Conservation (phyloP, 2,888 invertebrate species). For the Rhyacophila evoluta region DNA sequence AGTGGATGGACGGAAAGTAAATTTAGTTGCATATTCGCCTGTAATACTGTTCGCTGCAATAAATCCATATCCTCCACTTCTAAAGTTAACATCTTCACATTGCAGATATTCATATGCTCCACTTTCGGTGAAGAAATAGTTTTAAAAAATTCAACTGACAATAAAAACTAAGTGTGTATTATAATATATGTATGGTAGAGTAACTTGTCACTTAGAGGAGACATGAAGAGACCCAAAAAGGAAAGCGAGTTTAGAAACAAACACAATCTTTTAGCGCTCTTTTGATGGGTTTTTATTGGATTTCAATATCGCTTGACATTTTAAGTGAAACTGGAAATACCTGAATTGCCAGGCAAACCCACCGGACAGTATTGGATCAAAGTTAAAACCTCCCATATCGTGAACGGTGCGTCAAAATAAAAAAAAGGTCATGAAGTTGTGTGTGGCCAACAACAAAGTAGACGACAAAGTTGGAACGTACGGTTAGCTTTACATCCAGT, state of each 20-base stretch:
- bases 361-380: not conserved
- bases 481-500: not conserved
- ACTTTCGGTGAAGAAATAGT: too few relatives aligned
- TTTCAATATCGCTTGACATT: not conserved
- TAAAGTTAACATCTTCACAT: too few relatives aligned
- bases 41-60: too few relatives aligned
- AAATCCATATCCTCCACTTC: too few relatives aligned
- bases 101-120: too few relatives aligned
- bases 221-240: not conserved
- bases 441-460: slow-evolving; percentile 8
- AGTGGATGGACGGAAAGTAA: too few relatives aligned
- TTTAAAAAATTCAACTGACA: too few relatives aligned
- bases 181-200: too few relatives aligned
- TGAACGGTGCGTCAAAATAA: not conserved
- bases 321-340: not conserved
- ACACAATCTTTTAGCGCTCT: not conserved
- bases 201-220: too few relatives aligned
- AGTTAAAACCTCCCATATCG: not conserved
- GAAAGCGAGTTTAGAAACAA: not conserved
- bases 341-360: not conserved
- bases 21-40: too few relatives aligned
- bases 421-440: not conserved
- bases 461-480: not conserved
- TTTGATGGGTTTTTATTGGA: not conserved
- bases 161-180: too few relatives aligned